Evolutionary conservation across 2,113 vertebrate genomes (phyloP), one percentile per base, ranked within the genome.

Genomic region (Phalacrocorax brasilianus): DNA sequence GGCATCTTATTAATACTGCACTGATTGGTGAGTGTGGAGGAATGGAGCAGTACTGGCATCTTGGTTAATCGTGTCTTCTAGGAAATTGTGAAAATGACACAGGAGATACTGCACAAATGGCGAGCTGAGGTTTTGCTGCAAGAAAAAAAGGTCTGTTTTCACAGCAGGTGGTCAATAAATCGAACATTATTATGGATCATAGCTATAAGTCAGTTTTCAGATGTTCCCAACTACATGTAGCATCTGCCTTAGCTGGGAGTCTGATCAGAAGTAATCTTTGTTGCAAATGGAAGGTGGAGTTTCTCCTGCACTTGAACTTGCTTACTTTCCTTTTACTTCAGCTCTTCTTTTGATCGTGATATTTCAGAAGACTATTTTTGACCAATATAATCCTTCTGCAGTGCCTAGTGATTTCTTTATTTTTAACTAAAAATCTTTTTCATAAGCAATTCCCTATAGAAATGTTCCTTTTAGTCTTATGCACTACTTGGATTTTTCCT

Each of bases 391-490:
- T 83, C 30, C 21, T 70, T 88, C n/a, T 91, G 47, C 81, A 95
- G 26, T 73, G 45, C 47, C 16, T 35, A 70, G 32, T 73, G 81
- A 82, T 88, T 96, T 96, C 50, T 40, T 76, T 73, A 83, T 96
- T 95, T 88, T 96, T 89, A 89, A 95, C 32, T 50, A 76, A 95
- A 92, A 80, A 32, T 35, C 23, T 92, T 22, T 97, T 95, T 97
- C 87, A 91, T 70, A 88, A 94, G 74, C 63, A 94, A 67, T 89
- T 96, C 91, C 67, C 81, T 77, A 26, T 21, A 63, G 91, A 91
- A 91, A 76, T 76, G 45, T 58, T 95, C 45, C 50, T 93, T 89
- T 89, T 79, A 82, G 66, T 85, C 50, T 88, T 83, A 67, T 45
- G 53, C 32, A 71, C 62, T 70, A 35, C 89, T 93, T 88, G 81